Percentiles rank a stretch among this genome's conserved stretches.
phyloP scores from a whole-genome alignment of 2,888 invertebrate species.

The Eupsilia transversa region DNA sequence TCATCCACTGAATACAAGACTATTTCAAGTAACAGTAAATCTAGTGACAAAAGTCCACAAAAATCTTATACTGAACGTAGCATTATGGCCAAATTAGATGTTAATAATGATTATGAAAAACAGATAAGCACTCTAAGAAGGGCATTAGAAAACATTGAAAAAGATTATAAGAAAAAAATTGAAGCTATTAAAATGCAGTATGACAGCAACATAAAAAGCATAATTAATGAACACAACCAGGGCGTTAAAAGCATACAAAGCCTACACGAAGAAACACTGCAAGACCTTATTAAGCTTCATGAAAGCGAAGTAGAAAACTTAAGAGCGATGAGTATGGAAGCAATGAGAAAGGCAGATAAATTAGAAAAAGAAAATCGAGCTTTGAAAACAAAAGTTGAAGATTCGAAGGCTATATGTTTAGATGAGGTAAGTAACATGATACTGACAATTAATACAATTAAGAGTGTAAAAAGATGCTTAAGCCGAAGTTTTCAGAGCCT shows the following conservation, averaged over 20 bases:
- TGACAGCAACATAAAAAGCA: constrained; percentile 88
- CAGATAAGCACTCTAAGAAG: constrained; percentile 79
- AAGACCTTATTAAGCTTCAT: constrained; percentile 86
- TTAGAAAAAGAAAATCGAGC: constrained; percentile 82
- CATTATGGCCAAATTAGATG: constrained; percentile 76
- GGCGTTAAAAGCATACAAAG: constrained; percentile 90
- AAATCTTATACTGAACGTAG: constrained; percentile 69
- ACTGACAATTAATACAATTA: background rate
- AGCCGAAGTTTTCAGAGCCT: no score
- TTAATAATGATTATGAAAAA: constrained; percentile 76
- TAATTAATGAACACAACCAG: constrained; percentile 89
- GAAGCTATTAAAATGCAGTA: constrained; percentile 89
- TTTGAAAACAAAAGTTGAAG: constrained; percentile 75
- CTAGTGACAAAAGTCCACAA: constrained; percentile 54
- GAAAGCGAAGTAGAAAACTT: constrained; percentile 89
- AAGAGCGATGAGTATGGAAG: constrained; percentile 86
- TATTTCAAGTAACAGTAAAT: constrained; percentile 64
- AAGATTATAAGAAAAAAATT: constrained; percentile 83
- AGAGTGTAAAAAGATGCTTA: background rate
- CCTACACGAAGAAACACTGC: constrained; percentile 88
- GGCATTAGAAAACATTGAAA: constrained; percentile 80
- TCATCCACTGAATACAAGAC: constrained; percentile 66
- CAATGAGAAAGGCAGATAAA: constrained; percentile 84
- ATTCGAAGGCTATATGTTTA: constrained; percentile 61
- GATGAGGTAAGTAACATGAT: constrained; percentile 73